phyloP scores from a whole-genome alignment of 2,888 invertebrate genomes.

The Oscheius onirici region DNA sequence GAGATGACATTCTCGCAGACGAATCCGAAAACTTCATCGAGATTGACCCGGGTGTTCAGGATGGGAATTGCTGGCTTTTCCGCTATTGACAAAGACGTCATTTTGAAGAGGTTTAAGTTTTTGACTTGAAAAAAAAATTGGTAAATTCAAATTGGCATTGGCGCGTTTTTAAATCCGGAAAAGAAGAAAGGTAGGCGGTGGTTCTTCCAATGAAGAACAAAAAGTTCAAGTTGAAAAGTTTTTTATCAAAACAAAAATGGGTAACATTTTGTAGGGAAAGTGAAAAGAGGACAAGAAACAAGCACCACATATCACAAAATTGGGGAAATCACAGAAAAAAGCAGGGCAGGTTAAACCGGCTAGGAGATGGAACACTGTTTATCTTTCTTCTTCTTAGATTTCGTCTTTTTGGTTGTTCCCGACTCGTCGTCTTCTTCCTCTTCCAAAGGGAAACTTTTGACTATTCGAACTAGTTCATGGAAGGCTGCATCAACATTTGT shows the following conservation, averaged over 20 bases:
- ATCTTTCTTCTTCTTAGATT: constrained; percentile 33
- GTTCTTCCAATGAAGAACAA: not conserved
- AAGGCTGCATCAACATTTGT: constrained; percentile 96
- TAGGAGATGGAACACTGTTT: constrained; percentile 25
- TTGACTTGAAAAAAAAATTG: too few relatives aligned
- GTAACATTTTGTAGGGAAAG: not conserved
- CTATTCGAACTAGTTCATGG: constrained; percentile 87
- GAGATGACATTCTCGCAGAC: constrained; percentile 36
- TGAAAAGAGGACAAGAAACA: not conserved
- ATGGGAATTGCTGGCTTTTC: not conserved
- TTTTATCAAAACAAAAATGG: not conserved
- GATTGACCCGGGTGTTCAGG: constrained; percentile 31
- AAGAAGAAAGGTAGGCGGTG: not conserved
- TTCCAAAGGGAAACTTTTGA: constrained; percentile 70
- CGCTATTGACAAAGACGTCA: constrained; percentile 13
- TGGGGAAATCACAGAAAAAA: constrained; percentile 5
- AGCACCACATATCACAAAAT: constrained; percentile 26
- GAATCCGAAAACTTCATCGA: constrained; percentile 44
- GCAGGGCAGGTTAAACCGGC: constrained; percentile 3
- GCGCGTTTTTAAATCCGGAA: not conserved
- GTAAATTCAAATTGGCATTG: not conserved
- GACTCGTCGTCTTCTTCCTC: constrained; percentile 74
- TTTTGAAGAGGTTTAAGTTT: too few relatives aligned
- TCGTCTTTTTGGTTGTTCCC: constrained; percentile 12
- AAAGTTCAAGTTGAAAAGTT: not conserved